Percentiles rank a stretch among this genome's conserved stretches.
Conservation (phyloP, 2,888 invertebrate species). For the Carcina quercana region DNA sequence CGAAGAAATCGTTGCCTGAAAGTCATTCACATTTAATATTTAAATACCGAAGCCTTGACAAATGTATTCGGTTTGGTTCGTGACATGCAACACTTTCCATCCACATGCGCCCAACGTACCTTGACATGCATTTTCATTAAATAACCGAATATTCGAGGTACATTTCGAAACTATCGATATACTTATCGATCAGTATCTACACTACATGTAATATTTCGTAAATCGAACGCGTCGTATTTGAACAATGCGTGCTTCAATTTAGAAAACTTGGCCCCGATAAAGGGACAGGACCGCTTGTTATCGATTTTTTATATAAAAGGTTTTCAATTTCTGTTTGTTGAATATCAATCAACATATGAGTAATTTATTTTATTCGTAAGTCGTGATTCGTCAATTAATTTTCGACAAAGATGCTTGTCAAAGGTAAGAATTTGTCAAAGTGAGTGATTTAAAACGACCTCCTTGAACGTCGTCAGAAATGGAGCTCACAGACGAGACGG, state of each 20-base stretch:
- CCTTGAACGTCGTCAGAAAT: no score
- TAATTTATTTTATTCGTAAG: no score
- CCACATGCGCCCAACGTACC: not conserved
- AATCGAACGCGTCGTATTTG: conserved; percentile 4
- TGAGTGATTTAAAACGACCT: no score
- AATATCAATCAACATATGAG: no score
- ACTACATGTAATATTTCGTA: conserved; percentile 8
- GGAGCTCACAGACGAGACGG: no score
- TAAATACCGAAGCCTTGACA: no score
- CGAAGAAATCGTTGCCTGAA: no score
- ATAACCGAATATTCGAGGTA: not conserved
- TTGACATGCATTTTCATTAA: conserved; percentile 2
- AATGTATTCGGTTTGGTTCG: not conserved
- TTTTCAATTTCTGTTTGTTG: conserved; percentile 1
- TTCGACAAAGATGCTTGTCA: no score
- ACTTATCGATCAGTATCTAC: conserved; percentile 5
- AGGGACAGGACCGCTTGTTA: conserved; percentile 8
- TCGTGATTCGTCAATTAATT: no score
- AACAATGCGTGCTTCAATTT: conserved; percentile 13
- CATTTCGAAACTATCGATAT: conserved; percentile 2
- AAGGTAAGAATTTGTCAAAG: no score
- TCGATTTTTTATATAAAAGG: conserved; percentile 1
- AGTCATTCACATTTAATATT: no score
- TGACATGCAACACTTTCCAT: not conserved
- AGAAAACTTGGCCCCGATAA: conserved; percentile 13